Evolutionary conservation across 2,113 vertebrate species (phyloP).

Genomic region (Lasiurus borealis): DNA sequence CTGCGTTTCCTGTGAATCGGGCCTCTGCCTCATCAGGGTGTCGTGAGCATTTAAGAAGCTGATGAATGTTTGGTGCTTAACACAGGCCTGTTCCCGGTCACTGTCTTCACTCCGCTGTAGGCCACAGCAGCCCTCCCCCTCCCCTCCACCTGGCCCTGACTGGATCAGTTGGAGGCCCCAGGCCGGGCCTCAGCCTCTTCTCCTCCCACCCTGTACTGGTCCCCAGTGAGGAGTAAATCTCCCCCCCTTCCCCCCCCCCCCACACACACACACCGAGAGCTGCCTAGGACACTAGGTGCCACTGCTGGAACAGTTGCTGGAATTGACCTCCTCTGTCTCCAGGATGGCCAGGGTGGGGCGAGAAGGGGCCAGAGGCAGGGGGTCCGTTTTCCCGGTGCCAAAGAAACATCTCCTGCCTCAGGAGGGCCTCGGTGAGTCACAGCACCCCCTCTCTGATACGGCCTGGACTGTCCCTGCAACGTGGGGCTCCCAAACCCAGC

Average conservation of each 20-base stretch:
- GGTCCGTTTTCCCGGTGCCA: not conserved
- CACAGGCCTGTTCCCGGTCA: not conserved
- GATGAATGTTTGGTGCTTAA: not conserved
- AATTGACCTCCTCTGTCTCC: not conserved
- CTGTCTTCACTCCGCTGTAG: not conserved
- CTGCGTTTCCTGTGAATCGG: not conserved
- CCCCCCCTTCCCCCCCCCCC: not conserved
- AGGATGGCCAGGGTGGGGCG: not conserved
- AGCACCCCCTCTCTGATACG: not conserved
- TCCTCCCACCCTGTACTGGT: not conserved
- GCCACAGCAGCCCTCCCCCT: no score
- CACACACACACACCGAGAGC: not conserved
- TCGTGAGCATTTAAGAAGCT: not conserved
- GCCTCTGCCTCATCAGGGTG: not conserved
- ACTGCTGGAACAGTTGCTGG: not conserved
- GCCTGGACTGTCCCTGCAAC: not conserved
- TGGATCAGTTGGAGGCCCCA: fast-evolving
- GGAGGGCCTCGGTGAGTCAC: not conserved
- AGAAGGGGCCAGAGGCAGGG: not conserved
- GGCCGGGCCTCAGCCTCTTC: not conserved
- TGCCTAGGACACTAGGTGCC: not conserved
- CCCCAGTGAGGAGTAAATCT: not conserved
- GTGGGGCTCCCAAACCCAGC: not conserved
- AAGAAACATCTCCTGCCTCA: not conserved
- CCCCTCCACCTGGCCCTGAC: not conserved